These are phyloP conservation scores for Eubasilissa splendida DNA, from an alignment of 2,888 invertebrate species.

Conservation along the genomic window DNA sequence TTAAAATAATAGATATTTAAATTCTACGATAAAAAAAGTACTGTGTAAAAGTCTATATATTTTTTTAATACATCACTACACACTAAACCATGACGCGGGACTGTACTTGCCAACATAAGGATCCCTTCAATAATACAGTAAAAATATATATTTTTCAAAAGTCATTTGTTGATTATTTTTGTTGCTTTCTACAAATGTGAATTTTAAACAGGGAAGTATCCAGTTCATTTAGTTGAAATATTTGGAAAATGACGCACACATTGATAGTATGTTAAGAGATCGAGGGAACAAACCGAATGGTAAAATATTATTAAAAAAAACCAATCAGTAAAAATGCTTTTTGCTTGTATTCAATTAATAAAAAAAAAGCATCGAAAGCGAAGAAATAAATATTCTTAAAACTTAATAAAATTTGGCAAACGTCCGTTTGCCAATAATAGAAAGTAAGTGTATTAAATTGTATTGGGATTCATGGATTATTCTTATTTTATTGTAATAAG, in stretches of 20 bases:
- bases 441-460: not conserved
- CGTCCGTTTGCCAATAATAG: not conserved
- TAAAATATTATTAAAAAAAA: constrained; percentile 12
- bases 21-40: no score
- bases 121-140: no score
- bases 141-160: not conserved
- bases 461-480: not conserved
- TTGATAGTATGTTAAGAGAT: constrained; percentile 16
- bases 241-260: constrained; percentile 4
- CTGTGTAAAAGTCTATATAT: no score
- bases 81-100: no score
- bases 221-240: constrained; percentile 9
- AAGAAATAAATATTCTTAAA: not conserved
- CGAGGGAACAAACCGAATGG: constrained; percentile 27
- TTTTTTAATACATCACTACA: no score
- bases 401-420: not conserved
- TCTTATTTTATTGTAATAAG: not conserved
- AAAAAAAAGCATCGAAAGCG: constrained; percentile 2
- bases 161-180: not conserved
- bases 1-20: no score
- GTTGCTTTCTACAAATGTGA: not conserved
- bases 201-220: not conserved
- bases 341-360: not conserved
- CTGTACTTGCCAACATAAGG: no score
- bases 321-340: not conserved